Evolutionary conservation across 2,888 invertebrate genomes (phyloP), one percentile per base, ranked within the genome.

Genomic region (Aleiodes leptofemur): DNA sequence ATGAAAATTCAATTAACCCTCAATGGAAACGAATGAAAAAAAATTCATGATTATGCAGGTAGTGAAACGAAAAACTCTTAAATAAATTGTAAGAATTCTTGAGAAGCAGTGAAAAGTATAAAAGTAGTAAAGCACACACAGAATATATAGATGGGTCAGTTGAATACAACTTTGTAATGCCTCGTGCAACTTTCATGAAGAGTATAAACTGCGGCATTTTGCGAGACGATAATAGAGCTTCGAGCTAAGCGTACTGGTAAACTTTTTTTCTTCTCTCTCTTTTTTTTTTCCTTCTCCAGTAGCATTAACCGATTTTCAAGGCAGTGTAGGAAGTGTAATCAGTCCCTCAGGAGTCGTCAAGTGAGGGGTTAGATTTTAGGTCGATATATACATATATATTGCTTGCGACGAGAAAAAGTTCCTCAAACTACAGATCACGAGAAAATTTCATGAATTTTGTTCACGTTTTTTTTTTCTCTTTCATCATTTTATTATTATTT

Each of bases 181-280:
- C 34, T 59, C 34, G 8, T 14, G 16, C 64, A 64, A 64, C 43
- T 64, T 64, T 38, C 34, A n/a, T 5, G 48, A 14, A 14, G 43
- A 64, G 48, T 11, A 64, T 61, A 61, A 61, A 64, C 11, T 23
- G 16, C 43, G 9, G 64, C 43, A 48, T 48, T 64, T 64, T 64
- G 48, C 43, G 13, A 64, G 64, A 43, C 64, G 64, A 64, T 64
- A 64, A 64, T 64, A 64, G 43, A 48, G 9, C 64, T n/a, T 38
- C 43, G 13, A 64, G 64, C 16, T 16, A 34, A 31, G 59, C 59
- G 59, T 59, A 38, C 59, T 29, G 61, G 16, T 6, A n/a, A 64
- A 64, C 43, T 48, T 64, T 64, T 64, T 43, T 8, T 43, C 8
- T 9, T 11, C 43, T 9, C 43, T 43, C 8, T 43, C 23, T 23